These are phyloP conservation scores for Halcyon leucocephala DNA, from an alignment of 2,797 vertebrate genomes.

Conservation along the genomic window DNA sequence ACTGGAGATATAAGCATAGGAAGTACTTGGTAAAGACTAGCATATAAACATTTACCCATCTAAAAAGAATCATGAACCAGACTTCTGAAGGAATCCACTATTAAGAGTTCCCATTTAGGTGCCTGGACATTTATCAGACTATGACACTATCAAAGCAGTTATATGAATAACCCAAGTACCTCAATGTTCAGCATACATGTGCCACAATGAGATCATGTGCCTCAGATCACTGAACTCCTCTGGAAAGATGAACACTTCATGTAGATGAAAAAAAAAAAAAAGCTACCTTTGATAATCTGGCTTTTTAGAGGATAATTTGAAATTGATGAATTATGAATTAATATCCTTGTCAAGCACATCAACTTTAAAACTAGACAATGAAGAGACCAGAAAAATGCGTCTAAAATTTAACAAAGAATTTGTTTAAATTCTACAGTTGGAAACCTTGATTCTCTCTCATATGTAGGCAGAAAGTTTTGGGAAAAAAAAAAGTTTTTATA, in stretches of 20 bases:
- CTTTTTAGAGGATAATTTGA: not conserved
- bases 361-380: not conserved
- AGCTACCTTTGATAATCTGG: not conserved
- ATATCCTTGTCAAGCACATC: not conserved
- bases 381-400: not conserved
- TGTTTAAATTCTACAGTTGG: not conserved
- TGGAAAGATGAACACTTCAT: not conserved
- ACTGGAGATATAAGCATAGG: not conserved
- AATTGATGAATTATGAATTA: not conserved
- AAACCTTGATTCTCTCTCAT: not conserved
- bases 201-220: not conserved
- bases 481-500: not conserved
- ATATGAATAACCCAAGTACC: not conserved
- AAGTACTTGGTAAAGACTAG: not conserved
- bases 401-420: not conserved
- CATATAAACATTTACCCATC: not conserved
- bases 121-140: not conserved
- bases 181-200: not conserved
- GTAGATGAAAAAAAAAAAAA: not conserved
- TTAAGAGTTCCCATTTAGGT: not conserved
- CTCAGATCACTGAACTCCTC: not conserved
- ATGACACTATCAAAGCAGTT: not conserved
- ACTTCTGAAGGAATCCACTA: not conserved
- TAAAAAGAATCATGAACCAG: not conserved
- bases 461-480: not conserved